A percentile compares a stretch with the other conserved stretches of the same genome.
phyloP scores from a whole-genome alignment of 2,113 vertebrate genomes.

The Trachemys scripta region DNA sequence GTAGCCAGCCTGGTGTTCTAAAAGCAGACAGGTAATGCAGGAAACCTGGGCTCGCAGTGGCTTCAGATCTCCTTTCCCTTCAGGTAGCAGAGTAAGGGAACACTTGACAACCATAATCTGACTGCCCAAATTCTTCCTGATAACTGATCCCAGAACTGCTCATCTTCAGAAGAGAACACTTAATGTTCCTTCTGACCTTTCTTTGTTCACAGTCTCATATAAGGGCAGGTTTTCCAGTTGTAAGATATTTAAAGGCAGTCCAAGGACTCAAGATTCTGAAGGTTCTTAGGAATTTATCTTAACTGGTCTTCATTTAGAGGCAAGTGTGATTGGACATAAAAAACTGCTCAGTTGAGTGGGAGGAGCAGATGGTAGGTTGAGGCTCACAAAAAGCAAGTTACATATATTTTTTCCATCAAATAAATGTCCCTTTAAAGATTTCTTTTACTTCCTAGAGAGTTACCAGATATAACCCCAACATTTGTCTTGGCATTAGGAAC shows the following conservation, averaged over 20 bases:
- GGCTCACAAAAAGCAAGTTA: not conserved
- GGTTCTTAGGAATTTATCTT: not conserved
- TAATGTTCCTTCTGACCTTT: not conserved
- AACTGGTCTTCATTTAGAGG: not conserved
- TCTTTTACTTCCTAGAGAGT: not conserved
- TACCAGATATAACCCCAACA: not conserved
- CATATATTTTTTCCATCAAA: not conserved
- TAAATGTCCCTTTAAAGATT: not conserved
- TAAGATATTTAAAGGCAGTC: not conserved
- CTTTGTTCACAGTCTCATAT: not conserved
- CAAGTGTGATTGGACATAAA: not conserved
- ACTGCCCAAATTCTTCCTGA: not conserved
- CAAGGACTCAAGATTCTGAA: not conserved
- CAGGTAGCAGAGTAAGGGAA: not conserved
- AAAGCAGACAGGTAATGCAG: not conserved
- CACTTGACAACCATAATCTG: not conserved
- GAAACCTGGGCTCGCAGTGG: not conserved
- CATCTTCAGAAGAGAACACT: not conserved
- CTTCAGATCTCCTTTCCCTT: not conserved
- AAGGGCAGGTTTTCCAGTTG: not conserved
- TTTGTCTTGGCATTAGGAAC: accelerated
- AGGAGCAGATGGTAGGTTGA: not conserved
- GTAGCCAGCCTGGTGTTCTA: not conserved
- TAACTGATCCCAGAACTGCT: not conserved
- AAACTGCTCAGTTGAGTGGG: not conserved